Percentiles rank a stretch among this genome's conserved stretches.
Evolutionary conservation across 2,797 vertebrate genomes (phyloP).

Genomic region (Eupleurogrammus muticus): DNA sequence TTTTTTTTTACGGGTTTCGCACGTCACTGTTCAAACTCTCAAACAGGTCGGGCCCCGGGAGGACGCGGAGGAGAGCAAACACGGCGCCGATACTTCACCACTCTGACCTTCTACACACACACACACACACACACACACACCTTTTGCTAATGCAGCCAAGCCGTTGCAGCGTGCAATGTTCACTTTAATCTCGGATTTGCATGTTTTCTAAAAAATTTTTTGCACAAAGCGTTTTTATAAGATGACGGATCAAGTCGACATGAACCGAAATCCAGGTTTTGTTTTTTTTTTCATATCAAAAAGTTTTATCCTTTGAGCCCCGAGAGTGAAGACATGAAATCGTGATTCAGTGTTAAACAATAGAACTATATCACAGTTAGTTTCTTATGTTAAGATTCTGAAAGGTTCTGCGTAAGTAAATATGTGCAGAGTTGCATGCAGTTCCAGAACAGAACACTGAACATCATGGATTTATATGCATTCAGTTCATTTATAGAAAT

Average conservation of each 20-base stretch:
- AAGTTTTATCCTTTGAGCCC: neutral
- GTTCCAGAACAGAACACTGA: too few relatives aligned
- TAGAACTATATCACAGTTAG: too few relatives aligned
- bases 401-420: too few relatives aligned
- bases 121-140: constrained; percentile 53
- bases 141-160: constrained; percentile 30
- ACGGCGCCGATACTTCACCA: constrained; percentile 73
- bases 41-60: constrained; percentile 70
- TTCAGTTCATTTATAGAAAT: too few relatives aligned
- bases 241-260: neutral
- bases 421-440: too few relatives aligned
- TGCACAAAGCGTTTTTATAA: constrained; percentile 3
- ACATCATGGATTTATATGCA: too few relatives aligned
- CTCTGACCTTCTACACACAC: constrained; percentile 76
- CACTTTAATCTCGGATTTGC: constrained; percentile 19
- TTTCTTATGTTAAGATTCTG: too few relatives aligned
- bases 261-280: constrained; percentile 4
- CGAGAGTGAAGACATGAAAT: neutral
- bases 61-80: constrained; percentile 75
- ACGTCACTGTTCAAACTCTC: constrained; percentile 84
- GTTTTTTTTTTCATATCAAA: constrained; percentile 4
- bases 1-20: constrained; percentile 76
- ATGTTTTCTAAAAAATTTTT: constrained; percentile 6
- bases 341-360: constrained; percentile 4
- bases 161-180: constrained; percentile 13